phyloP scores from a whole-genome alignment of 2,888 invertebrate genomes.

The Ommatoiulus sabulosus region DNA sequence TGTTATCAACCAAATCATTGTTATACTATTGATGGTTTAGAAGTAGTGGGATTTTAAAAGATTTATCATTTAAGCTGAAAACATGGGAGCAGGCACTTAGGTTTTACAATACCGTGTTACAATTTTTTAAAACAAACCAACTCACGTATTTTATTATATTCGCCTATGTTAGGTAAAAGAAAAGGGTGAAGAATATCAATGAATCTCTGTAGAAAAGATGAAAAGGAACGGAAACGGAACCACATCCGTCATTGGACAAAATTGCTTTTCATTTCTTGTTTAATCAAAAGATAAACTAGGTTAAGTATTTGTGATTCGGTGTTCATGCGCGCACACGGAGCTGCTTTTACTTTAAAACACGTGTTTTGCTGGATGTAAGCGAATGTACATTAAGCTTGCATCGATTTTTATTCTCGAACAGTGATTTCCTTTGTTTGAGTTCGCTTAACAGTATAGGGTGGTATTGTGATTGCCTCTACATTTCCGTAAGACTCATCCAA shows the following conservation, averaged over 20 bases:
- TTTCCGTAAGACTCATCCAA: not conserved
- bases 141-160: too few species aligned
- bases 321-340: not conserved
- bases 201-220: not conserved
- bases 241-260: not conserved
- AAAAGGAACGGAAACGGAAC: not conserved
- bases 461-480: not conserved
- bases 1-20: too few species aligned
- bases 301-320: not conserved
- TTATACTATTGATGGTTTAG: too few species aligned
- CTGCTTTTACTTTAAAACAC: slow-evolving; percentile 27
- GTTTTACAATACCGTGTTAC: too few species aligned
- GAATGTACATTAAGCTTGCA: not conserved
- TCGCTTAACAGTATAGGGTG: not conserved
- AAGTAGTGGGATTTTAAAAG: too few species aligned
- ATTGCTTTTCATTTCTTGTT: slow-evolving; percentile 34
- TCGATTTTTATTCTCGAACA: not conserved
- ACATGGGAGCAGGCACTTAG: too few species aligned
- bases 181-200: not conserved
- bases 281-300: not conserved
- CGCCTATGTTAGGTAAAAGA: too few species aligned
- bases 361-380: not conserved
- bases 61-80: too few species aligned
- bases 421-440: slow-evolving; percentile 14
- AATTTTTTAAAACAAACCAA: too few species aligned